These are phyloP conservation scores for Temnothorax rugatulus DNA, from an alignment of 2,888 invertebrate genomes.

Conservation along the genomic window DNA sequence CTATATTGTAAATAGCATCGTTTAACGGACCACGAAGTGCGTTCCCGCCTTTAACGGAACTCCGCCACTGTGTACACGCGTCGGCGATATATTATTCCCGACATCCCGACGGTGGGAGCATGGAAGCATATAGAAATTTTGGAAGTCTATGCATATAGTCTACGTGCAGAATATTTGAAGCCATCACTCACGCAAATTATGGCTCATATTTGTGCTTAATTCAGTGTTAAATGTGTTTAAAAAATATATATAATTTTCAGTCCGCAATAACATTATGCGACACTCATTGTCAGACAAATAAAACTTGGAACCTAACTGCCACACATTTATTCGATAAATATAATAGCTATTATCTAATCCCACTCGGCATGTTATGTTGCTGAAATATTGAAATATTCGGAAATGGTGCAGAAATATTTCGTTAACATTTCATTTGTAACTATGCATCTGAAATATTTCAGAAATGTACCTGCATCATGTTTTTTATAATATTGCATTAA, in stretches of 20 bases:
- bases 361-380: too few species aligned
- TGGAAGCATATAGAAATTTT: conserved; percentile 16
- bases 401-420: too few species aligned
- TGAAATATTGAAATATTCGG: too few species aligned
- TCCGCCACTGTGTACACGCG: conserved; percentile 57
- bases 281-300: conserved; percentile 33
- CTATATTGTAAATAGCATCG: conserved; percentile 60
- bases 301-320: conserved; percentile 33
- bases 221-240: conserved; percentile 37
- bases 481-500: too few species aligned
- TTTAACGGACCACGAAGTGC: conserved; percentile 40
- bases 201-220: conserved; percentile 24
- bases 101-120: conserved; percentile 23
- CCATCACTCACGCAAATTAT: conserved; percentile 43
- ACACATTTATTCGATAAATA: conserved; percentile 20
- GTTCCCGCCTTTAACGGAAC: conserved; percentile 35
- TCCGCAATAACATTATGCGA: conserved; percentile 20
- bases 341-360: conserved; percentile 31
- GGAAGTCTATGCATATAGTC: conserved; percentile 45
- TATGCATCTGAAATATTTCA: too few species aligned
- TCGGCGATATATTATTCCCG: conserved; percentile 51
- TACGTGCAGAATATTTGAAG: conserved; percentile 49
- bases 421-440: too few species aligned
- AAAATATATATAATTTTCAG: conserved; percentile 28
- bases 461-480: too few species aligned